Evolutionary conservation across 2,888 invertebrate genomes (phyloP), one percentile per base, ranked within the genome.

Genomic region (Lasioglossum lativentre): DNA sequence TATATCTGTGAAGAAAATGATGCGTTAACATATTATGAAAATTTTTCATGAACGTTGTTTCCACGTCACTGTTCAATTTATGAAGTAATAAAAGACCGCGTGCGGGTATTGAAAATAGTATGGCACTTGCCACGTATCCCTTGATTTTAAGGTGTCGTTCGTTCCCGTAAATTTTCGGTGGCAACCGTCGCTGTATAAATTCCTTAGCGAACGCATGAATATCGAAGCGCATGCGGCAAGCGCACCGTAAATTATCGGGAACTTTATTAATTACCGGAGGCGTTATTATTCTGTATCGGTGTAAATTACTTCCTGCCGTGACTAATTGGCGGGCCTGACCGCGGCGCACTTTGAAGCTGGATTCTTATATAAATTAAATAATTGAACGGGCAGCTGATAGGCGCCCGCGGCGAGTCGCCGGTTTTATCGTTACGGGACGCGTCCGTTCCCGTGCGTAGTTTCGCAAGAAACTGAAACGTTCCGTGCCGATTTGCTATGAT

Each of bases 201-300:
- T 30, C 30, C 66, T 66, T 30, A 19, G 19, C 1, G 68, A 23
- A 38, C 68, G 23, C 68, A 68, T 19, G 38, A 68, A 38, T 38
- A 38, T 68, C 68, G 68, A 38, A 38, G 30, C 47, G 47, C 68
- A 52, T 59, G 56, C 34, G 75, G 59, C 38, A 72, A n/a, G n/a
- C n/a, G 16, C 63, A 68, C 19, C 80, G 78, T 88, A 86, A 86
- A 86, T 88, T 86, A 88, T 63, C 68, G 38, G 34, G 72, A 74
- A 68, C 82, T 82, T 80, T 78, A 85, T 88, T 88, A 87, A 88
- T 88, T 81, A 75, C 80, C 77, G 82, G 79, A 75, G 42, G 75
- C 75, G 56, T 88, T 78, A 86, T 88, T 80, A 77, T 80, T 78
- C 76, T 59, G 73, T 38, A 74, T 80, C 82, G 82, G 68, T 38